Conservation (phyloP, 1,140 invertebrate genomes). For the Manduca sexta region DNA sequence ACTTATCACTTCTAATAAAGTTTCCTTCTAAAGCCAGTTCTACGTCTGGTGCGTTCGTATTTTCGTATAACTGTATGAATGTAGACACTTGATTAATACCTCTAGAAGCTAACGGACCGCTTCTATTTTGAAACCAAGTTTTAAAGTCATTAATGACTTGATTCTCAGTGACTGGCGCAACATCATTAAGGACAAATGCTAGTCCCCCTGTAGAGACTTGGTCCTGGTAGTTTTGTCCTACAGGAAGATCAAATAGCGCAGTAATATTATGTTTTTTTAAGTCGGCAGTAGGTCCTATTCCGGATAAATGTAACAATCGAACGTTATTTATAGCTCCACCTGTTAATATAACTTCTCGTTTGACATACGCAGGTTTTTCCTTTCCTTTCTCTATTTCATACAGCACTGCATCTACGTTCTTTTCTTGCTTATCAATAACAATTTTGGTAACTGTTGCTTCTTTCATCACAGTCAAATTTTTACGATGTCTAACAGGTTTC, state of each 20-base stretch:
- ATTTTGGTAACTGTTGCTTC: conserved; percentile 76
- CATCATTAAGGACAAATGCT: conserved; percentile 42
- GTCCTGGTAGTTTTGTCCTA: conserved; percentile 79
- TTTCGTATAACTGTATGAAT: conserved; percentile 61
- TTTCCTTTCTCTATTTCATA: conserved; percentile 66
- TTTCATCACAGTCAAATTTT: conserved; percentile 74
- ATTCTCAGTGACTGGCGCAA: conserved; percentile 35
- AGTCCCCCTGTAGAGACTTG: conserved; percentile 72
- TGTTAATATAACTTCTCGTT: conserved; percentile 78
- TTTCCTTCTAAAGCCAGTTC: conserved; percentile 60
- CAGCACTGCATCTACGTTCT: conserved; percentile 75
- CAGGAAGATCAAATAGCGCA: conserved; percentile 74
- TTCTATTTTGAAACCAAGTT: conserved; percentile 58
- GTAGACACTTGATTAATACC: conserved; percentile 59
- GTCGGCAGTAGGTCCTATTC: conserved; percentile 80
- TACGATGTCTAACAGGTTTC: conserved; percentile 68
- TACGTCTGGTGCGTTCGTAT: conserved; percentile 58
- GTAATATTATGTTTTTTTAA: conserved; percentile 76
- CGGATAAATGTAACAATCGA: conserved; percentile 81
- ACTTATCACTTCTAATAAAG: conserved; percentile 62
- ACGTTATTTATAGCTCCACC: conserved; percentile 76
- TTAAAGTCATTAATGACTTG: conserved; percentile 63
- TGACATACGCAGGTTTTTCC: conserved; percentile 63
- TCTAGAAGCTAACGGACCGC: conserved; percentile 55
- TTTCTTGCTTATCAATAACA: conserved; percentile 76